Percentiles rank a stretch among this genome's conserved stretches.
Evolutionary conservation across 2,888 invertebrate species (phyloP).

Genomic region (Napeogenes inachia): DNA sequence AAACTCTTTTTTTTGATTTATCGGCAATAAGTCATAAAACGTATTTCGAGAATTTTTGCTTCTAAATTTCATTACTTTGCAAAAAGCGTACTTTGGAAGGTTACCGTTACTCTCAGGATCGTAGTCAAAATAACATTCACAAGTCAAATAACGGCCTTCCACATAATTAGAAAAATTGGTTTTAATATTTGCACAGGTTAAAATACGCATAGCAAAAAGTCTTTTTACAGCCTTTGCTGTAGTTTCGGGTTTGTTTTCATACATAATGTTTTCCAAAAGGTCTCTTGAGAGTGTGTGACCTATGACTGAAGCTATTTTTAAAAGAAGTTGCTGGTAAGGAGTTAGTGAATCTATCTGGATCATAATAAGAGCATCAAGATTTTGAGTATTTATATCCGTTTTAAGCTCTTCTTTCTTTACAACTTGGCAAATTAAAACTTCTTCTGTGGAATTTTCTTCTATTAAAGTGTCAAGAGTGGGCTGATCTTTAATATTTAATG

Average conservation of each 20-base stretch:
- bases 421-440: slow-evolving; percentile 55
- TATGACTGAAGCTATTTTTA: slow-evolving; percentile 78
- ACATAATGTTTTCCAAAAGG: slow-evolving; percentile 73
- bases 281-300: slow-evolving; percentile 74
- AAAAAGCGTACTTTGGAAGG: slow-evolving; percentile 76
- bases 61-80: slow-evolving; percentile 77
- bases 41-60: slow-evolving; percentile 68
- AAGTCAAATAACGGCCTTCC: slow-evolving; percentile 39
- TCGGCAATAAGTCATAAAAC: slow-evolving; percentile 73
- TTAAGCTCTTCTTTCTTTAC: slow-evolving; percentile 55
- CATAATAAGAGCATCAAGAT: slow-evolving; percentile 68
- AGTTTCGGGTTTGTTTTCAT: slow-evolving; percentile 65
- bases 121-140: slow-evolving; percentile 62
- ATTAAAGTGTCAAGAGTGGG: slow-evolving; percentile 46
- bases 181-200: slow-evolving; percentile 70
- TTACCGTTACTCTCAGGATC: slow-evolving; percentile 49
- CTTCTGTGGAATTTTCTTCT: slow-evolving; percentile 43
- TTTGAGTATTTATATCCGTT: slow-evolving; percentile 59
- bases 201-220: slow-evolving; percentile 72
- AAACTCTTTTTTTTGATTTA: slow-evolving; percentile 75
- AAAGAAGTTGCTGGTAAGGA: slow-evolving; percentile 77
- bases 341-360: slow-evolving; percentile 77
- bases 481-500: slow-evolving; percentile 54
- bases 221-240: slow-evolving; percentile 75
- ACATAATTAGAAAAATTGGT: slow-evolving; percentile 32